These are phyloP conservation scores for Paraescarpia echinospica DNA, from an alignment of 1,140 invertebrate genomes.

Conservation along the genomic window DNA sequence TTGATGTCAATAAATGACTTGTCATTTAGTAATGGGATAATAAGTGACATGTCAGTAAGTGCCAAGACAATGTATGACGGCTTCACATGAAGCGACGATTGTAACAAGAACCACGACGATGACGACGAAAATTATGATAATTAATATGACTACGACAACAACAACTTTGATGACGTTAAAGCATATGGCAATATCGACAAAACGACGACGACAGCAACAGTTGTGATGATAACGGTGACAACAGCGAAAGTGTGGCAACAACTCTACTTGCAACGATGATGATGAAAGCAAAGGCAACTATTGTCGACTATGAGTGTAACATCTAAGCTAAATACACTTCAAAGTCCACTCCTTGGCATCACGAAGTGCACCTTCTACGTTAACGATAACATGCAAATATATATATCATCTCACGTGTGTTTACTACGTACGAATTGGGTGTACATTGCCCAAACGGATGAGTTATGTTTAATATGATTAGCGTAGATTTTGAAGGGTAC, in stretches of 20 bases:
- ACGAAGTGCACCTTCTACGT: not conserved
- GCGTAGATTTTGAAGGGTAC: not conserved
- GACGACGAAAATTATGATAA: not conserved
- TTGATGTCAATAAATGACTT: no score
- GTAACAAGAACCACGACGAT: not conserved
- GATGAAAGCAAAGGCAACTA: not conserved
- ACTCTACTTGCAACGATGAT: not conserved
- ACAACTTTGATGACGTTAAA: not conserved
- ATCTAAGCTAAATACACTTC: not conserved
- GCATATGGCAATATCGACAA: not conserved
- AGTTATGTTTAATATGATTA: not conserved
- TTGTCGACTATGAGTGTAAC: not conserved
- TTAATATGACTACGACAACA: not conserved
- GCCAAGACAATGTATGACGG: not conserved
- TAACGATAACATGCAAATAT: not conserved
- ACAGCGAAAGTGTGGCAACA: not conserved
- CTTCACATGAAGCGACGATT: not conserved
- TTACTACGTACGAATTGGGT: not conserved
- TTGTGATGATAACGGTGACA: not conserved
- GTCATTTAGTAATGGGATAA: no score
- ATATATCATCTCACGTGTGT: not conserved
- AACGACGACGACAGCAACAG: not conserved
- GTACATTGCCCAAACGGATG: not conserved
- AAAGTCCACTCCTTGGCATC: not conserved
- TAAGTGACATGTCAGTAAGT: not conserved